These are phyloP conservation scores for Hydractinia symbiolongicarpus DNA, from an alignment of 30 jellyfish, hydroid and myxozoan species.

Conservation along the genomic window DNA sequence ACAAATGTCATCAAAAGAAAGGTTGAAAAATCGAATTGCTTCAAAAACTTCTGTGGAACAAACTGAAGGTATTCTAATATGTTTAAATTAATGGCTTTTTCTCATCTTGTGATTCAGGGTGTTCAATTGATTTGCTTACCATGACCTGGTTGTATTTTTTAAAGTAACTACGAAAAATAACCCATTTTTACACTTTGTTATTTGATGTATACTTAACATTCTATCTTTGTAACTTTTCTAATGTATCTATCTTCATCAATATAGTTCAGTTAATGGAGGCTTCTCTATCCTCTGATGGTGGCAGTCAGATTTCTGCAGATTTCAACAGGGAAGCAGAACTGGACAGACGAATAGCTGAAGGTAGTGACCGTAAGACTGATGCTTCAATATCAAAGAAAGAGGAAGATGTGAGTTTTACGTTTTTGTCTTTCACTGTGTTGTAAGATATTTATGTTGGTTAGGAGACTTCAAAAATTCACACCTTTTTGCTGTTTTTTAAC, in stretches of 20 bases:
- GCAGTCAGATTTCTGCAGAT: conserved; percentile 11
- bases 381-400: background rate
- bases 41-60: background rate
- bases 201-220: too few species aligned
- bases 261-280: background rate
- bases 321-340: conserved; percentile 23
- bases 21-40: conserved; percentile 30
- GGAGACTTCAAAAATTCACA: background rate
- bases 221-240: too few species aligned
- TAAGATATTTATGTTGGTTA: background rate
- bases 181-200: too few species aligned
- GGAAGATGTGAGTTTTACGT: background rate
- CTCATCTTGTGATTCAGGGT: too few species aligned
- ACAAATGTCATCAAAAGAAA: conserved; percentile 7
- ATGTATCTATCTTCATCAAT: too few species aligned
- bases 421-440: background rate
- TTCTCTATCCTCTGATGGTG: conserved; percentile 8
- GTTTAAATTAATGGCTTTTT: too few species aligned
- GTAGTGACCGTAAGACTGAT: background rate
- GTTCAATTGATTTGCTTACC: too few species aligned
- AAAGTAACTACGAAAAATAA: too few species aligned
- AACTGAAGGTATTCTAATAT: background rate
- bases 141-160: too few species aligned
- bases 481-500: too few species aligned
- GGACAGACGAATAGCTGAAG: background rate